Evolutionary conservation across 2,888 invertebrate species (phyloP).

Genomic region (Epinotia brunnichana): DNA sequence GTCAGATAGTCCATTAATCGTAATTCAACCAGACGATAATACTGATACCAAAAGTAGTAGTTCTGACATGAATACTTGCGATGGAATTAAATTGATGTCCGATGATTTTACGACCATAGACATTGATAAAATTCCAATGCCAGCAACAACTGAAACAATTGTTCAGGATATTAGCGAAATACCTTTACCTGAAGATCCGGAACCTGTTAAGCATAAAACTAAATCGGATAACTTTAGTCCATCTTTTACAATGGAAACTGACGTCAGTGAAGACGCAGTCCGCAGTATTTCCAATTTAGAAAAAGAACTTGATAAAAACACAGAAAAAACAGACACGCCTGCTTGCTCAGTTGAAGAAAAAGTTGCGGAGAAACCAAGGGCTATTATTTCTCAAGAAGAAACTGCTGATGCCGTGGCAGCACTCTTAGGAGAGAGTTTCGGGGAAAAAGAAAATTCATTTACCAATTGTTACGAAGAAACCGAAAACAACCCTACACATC

Average conservation of each 20-base stretch:
- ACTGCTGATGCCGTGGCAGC: slow-evolving; percentile 96
- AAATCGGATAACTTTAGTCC: slow-evolving; percentile 86
- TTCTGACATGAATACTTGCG: slow-evolving; percentile 49
- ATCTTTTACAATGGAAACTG: slow-evolving; percentile 80
- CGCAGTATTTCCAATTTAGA: slow-evolving; percentile 88
- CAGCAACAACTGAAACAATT: slow-evolving; percentile 68
- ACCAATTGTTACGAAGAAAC: slow-evolving; percentile 82
- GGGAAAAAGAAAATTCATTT: slow-evolving; percentile 84
- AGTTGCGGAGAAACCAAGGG: slow-evolving; percentile 89
- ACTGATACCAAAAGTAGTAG: slow-evolving; percentile 51
- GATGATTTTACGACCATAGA: slow-evolving; percentile 64
- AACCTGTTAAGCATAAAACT: slow-evolving; percentile 57
- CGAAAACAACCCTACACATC: slow-evolving; percentile 68
- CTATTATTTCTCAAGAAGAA: slow-evolving; percentile 95
- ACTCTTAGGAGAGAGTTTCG: slow-evolving; percentile 92
- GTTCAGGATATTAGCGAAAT: slow-evolving; percentile 76
- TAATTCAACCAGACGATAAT: slow-evolving; percentile 56
- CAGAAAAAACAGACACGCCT: slow-evolving; percentile 65
- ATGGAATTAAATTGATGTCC: slow-evolving; percentile 57
- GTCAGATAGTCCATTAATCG: slow-evolving; percentile 85
- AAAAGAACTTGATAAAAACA: slow-evolving; percentile 58
- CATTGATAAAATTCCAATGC: slow-evolving; percentile 75
- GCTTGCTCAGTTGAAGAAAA: slow-evolving; percentile 81
- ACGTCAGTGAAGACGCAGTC: slow-evolving; percentile 90
- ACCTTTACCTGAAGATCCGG: slow-evolving; percentile 71